Base-by-base conservation (phyloP, 2,888 invertebrate genomes). In the Heteropelma amictum region DNA sequence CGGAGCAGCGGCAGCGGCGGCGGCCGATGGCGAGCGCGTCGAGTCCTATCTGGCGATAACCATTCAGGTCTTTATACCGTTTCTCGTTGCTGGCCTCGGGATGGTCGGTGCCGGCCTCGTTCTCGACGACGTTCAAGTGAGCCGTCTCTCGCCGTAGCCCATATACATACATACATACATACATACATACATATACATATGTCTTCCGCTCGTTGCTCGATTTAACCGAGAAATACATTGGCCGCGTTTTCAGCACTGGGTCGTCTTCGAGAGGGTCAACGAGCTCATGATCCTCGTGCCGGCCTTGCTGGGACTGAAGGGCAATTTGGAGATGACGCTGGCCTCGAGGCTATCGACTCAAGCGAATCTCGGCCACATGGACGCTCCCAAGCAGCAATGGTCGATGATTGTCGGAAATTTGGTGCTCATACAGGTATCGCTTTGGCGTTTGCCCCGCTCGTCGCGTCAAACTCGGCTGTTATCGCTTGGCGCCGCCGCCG, bases 291-390 rank as follows among this genome's bases (percentile, higher is more conserved):
- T 95, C 78, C 88, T 95, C 92, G 95, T 96, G 61, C 96, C 96
- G 10, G 93, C 96, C 0, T 90, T 96, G 73, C 90, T 96, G 68
- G 97, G 96, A 17, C 91, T 95, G 23, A 93, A 97, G 91, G 98
- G 98, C 77, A 98, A 98, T 90, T 91, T 98, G 85, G 98, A 98
- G 90, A 98, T 98, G 97, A 98, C 98, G 75, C 91, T 99, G 72
- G 98, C 98, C 0, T 98, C 98, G 1, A 93, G 98, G 61, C 92
- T 99, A 33, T 98, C 98, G 5, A 99, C 98, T 0, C 97, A 98
- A 90, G 97, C 95, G 7, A 95, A 95, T 89, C 90, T 95, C 76
- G 95, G 95, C 8, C 93, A 94, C 84, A 93, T 95, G 93, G 94
- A 95, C 84, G 91, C 92, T 28, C 88, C 91, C 3, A 91, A 92